Base-by-base conservation (phyloP, 1,140 invertebrate genomes). In the Nymphalis io region DNA sequence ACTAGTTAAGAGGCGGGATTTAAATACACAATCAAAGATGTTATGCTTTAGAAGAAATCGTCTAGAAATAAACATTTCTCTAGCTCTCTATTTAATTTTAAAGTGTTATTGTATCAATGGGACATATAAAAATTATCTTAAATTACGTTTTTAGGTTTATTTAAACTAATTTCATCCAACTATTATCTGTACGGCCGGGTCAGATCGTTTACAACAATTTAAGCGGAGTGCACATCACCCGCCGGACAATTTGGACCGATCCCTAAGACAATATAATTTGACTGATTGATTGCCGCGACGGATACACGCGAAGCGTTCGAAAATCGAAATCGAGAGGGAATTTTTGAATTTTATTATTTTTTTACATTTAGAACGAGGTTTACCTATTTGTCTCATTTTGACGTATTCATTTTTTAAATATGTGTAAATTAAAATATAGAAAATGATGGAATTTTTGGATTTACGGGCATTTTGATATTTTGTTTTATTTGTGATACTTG, bases 221-320 rank as follows among this genome's bases (percentile, higher is more conserved):
- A 63, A 68, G 60, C 40, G 61, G 48, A 33, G 27, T 33, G 59
- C 66, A 66, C 66, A 72, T 72, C 70, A 63, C 82, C 75, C 80
- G 79, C 75, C 80, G 79, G 79, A 84, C 85, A 79, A 87, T 87
- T 85, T 83, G 72, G 82, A 75, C 64, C 80, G 80, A 84, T 84
- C 86, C 79, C 81, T 87, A 83, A 88, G 87, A 89, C 87, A 89
- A 89, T 87, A 85, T 89, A 88, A 89, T 89, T 88, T 84, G 87
- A 87, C 84, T 87, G 87, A 88, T 86, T 83, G 84, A 88, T 87
- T 72, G 81, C 77, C 73, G 75, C 76, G 72, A 76, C 74, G 63
- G 72, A 60, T 60, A 70, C 75, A 78, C 79, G 79, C 80, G 68
- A 80, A 53, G 73, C 70, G 70, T 62, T 63, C 67, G 63, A 18